phyloP scores from a whole-genome alignment of 2,113 vertebrate genomes.

The Hyla sarda region DNA sequence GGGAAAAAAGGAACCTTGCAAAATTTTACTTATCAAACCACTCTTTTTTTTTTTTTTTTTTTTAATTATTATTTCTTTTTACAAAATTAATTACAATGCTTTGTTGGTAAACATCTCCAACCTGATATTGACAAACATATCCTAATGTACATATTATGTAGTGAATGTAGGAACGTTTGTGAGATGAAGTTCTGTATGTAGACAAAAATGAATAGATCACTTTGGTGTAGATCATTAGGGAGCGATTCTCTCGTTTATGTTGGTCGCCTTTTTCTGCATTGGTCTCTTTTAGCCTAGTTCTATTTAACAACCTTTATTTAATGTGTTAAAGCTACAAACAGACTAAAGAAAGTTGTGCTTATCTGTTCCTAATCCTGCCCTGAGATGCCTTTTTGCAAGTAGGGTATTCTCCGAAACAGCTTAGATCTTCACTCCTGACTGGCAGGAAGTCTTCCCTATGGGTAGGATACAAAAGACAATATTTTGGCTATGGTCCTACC shows the following conservation, averaged over 20 bases:
- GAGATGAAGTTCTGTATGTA: neutral
- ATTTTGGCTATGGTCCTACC: no score
- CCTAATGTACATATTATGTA: no score
- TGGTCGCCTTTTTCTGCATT: neutral
- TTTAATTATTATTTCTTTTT: no score
- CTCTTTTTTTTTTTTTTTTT: no score
- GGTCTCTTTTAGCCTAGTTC: neutral
- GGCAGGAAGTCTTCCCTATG: neutral
- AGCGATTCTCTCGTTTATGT: neutral
- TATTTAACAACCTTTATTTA: neutral
- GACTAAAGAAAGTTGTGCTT: conserved; percentile 2
- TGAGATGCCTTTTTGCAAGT: conserved; percentile 21
- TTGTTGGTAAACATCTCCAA: no score
- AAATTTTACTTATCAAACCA: no score
- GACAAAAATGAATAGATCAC: neutral
- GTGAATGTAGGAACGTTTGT: no score
- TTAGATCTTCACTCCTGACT: conserved; percentile 1
- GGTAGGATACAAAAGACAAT: neutral
- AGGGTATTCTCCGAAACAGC: neutral
- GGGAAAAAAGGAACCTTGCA: no score
- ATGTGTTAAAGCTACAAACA: neutral
- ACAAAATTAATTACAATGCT: no score
- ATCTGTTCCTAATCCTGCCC: conserved; percentile 5
- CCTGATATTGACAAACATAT: no score
- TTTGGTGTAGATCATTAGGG: neutral